Base-by-base conservation (phyloP, 2,888 invertebrate species). In the Oscheius sp. region DNA sequence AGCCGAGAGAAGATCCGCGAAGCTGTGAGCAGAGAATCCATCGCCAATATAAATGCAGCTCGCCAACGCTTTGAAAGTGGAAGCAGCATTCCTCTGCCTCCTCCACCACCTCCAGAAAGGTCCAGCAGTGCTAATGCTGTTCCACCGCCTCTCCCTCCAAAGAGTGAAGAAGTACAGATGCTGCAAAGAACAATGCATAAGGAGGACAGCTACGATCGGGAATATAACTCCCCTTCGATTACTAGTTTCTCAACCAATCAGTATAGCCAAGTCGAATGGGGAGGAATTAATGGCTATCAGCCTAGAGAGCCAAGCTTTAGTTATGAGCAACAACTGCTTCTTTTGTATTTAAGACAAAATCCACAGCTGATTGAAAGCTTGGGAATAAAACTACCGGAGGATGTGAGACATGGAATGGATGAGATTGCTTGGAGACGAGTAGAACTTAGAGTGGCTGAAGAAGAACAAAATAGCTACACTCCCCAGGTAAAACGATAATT, bases 311-410 rank as follows among this genome's bases (percentile, higher is more conserved):
- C 55, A n/a, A 10, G 10, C 20, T 52, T 55, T 23, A 39, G n/a
- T 34, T 73, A 33, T 50, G 71, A 78, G 52, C 76, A 78, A 69
- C 74, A 76, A 15, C 72, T 78, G 0, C 63, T 78, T 34, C 70
- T 78, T 65, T 71, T 78, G 10, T 78, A 74, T 48, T n/a, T 78
- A 25, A 73, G 72, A 29, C 78, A 78, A 46, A 78, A 78, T 20
- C 31, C 74, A 29, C 73, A 73, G 34, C 70, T 78, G 33, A 68
- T 70, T 0, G 48, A 72, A 29, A 63, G 69, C 63, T 4, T 77
- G 3, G 77, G 77, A 27, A 72, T 77, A 20, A 65, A 58, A 10
- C 61, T 75, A 25, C 74, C 77, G 17, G 68, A 68, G 4, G n/a
- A 23, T 12, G 29, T 48, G 1, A 27, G 61, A 6, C 58, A 58